phyloP scores from a whole-genome alignment of 2,888 invertebrate genomes.

The Brachyptera putata region DNA sequence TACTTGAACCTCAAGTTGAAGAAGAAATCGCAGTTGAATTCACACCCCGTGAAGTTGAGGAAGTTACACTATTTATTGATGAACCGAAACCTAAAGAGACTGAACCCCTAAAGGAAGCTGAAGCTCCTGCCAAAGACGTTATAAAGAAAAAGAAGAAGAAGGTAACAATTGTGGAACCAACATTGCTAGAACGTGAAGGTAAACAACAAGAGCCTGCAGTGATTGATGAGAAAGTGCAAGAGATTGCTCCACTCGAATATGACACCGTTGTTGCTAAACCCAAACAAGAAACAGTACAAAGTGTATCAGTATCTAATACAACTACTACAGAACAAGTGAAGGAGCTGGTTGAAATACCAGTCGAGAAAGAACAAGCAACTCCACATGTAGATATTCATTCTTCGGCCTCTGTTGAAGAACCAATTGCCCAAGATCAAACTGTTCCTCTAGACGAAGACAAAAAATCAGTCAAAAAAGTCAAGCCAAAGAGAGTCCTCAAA shows the following conservation, averaged over 20 bases:
- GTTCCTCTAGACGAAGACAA: slow-evolving; percentile 14
- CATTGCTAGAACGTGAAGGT: slow-evolving; percentile 38
- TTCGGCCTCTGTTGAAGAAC: slow-evolving; percentile 9
- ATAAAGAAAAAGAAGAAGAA: slow-evolving; percentile 39
- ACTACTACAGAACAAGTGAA: slow-evolving; percentile 3
- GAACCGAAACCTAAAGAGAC: slow-evolving; percentile 30
- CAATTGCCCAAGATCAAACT: background rate
- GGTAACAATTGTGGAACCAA: slow-evolving; percentile 32
- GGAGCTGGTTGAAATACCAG: background rate
- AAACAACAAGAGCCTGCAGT: slow-evolving; percentile 39
- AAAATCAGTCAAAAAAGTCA: slow-evolving; percentile 5
- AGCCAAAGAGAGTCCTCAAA: slow-evolving; percentile 2
- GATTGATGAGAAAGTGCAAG: slow-evolving; percentile 27
- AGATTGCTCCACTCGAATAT: slow-evolving; percentile 26
- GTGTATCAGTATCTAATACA: slow-evolving; percentile 12
- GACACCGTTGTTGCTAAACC: slow-evolving; percentile 19
- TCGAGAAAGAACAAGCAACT: background rate
- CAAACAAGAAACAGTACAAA: slow-evolving; percentile 9
- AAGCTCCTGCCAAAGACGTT: slow-evolving; percentile 32
- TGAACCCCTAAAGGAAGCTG: slow-evolving; percentile 4
- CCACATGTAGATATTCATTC: background rate
- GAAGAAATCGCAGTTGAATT: slow-evolving; percentile 37
- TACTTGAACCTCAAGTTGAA: slow-evolving; percentile 39
- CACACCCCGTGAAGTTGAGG: slow-evolving; percentile 20
- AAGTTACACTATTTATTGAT: slow-evolving; percentile 23